phyloP scores from a whole-genome alignment of 1,140 invertebrate species.

The Phenacoccus solenopsis region DNA sequence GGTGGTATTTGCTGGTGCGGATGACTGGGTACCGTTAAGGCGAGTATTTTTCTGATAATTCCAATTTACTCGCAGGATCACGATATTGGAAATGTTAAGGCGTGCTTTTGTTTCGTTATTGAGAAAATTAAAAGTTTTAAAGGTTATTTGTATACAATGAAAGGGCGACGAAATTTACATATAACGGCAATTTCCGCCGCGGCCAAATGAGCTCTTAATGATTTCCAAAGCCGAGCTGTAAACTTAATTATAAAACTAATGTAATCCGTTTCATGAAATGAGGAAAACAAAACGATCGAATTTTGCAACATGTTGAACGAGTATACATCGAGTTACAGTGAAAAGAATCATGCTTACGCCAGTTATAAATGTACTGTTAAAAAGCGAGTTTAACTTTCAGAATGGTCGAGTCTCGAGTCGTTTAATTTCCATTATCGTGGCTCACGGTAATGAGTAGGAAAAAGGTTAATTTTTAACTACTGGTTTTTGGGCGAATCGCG shows the following conservation, averaged over 20 bases:
- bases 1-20: too few relatives aligned
- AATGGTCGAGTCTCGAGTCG: background rate
- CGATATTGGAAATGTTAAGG: too few relatives aligned
- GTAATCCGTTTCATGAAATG: background rate
- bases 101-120: too few relatives aligned
- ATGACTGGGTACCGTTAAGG: too few relatives aligned
- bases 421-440: background rate
- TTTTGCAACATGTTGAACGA: background rate
- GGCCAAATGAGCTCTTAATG: background rate
- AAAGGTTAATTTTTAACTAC: background rate
- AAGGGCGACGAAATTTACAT: background rate
- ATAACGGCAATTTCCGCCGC: background rate
- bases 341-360: too few relatives aligned
- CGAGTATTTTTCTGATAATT: too few relatives aligned
- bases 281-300: too few relatives aligned
- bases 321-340: too few relatives aligned
- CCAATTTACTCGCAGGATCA: too few relatives aligned
- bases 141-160: conserved; percentile 3
- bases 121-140: background rate
- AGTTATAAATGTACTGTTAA: background rate
- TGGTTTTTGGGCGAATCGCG: background rate
- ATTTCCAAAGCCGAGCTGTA: background rate
- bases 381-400: background rate
- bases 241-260: background rate
- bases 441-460: background rate